Conservation (phyloP, 2,888 invertebrate species). For the Prosapia bicincta region DNA sequence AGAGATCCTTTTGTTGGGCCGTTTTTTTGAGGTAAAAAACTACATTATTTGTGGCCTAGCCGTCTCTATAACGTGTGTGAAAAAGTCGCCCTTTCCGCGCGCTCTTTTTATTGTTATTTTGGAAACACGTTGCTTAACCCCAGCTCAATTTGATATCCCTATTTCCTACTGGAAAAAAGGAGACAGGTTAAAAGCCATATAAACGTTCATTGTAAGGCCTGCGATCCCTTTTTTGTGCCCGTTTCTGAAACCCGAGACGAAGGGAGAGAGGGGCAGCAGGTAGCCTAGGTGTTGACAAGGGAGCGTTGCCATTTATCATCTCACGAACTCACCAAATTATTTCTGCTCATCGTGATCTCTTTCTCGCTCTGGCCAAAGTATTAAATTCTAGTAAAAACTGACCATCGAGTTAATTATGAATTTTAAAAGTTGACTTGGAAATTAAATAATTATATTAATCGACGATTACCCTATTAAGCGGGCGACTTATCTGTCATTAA, state of each 20-base stretch:
- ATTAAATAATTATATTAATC: no score
- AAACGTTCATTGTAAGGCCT: constrained; percentile 34
- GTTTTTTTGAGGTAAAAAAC: constrained; percentile 9
- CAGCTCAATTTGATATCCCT: constrained; percentile 31
- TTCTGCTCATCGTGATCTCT: neutral
- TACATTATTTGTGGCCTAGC: constrained; percentile 31
- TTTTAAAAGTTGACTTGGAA: no score
- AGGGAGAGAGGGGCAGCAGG: neutral
- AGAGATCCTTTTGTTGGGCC: neutral
- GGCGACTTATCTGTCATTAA: no score
- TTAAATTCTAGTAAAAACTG: no score
- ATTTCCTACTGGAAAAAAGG: constrained; percentile 27
- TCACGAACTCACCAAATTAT: neutral
- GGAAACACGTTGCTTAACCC: constrained; percentile 32
- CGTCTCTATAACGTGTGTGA: constrained; percentile 26
- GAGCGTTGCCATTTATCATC: neutral
- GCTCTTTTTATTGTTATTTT: constrained; percentile 24
- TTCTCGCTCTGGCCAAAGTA: neutral
- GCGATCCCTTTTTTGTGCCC: constrained; percentile 15
- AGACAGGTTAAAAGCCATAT: constrained; percentile 39
- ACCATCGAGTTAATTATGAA: no score
- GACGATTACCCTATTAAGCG: no score
- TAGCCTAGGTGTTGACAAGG: neutral
- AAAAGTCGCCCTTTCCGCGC: constrained; percentile 12
- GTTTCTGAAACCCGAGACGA: constrained; percentile 17